Base-by-base conservation (phyloP, 2,797 vertebrate genomes). In the Anabas testudineus region DNA sequence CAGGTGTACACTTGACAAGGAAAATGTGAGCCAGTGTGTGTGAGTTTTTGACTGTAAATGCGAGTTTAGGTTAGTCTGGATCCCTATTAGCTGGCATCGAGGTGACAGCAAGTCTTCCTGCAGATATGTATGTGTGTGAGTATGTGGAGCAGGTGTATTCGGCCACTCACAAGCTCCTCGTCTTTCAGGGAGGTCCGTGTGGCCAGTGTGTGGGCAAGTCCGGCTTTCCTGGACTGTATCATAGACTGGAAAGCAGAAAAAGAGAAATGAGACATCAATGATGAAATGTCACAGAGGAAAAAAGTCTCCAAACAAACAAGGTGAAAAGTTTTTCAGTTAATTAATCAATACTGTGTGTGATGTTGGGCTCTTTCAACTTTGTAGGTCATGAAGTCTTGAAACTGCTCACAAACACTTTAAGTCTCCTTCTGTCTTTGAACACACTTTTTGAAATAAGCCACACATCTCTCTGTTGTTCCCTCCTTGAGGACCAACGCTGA, bases 161-260 rank as follows among this genome's bases (percentile, higher is more conserved):
- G 62, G 15, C n/a, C 21, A 90, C 96, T 96, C 92, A 99, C 97
- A 90, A 99, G 93, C 70, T 98, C 97, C 90, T 99, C 96, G 54
- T 99, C 97, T 87, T 97, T 99, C 75, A 98, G 94, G 76, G 97
- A 98, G 36, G 96, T 95, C 55, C 96, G 93, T 21, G 96, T 96
- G 72, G 95, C 95, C 94, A 98, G 91, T 28, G 96, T 94, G 58
- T 97, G 97, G 67, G 95, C 95, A 83, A 98, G 95, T 37, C 96
- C 96, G 10, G 96, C 96, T 85, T 98, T 99, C 87, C 97, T 95
- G 74, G 96, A 98, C 91, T 97, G 97, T 59, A 99, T 95, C 94
- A 99, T 94, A 22, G 97, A 96, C 97, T 99, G 70, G 16, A 76
- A 75, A 19, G 4, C n/a, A 76, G 62, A 34, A 24, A 0, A 43